Percentiles rank a stretch among this genome's conserved stretches.
These are phyloP conservation scores for Choloepus hoffmanni DNA, from an alignment of 2,113 vertebrate genomes.

Conservation along the genomic window DNA sequence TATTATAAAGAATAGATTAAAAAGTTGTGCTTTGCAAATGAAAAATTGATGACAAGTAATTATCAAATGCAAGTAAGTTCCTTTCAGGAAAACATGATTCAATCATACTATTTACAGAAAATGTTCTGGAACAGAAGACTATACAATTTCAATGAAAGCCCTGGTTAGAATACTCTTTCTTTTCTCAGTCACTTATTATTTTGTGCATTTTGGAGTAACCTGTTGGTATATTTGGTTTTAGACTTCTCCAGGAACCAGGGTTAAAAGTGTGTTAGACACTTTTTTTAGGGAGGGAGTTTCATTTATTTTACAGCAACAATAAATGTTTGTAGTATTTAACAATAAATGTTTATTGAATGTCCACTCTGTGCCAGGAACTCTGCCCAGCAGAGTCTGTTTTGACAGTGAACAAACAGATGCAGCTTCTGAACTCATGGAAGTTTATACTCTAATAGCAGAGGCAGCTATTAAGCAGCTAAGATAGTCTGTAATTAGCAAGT, in stretches of 20 bases:
- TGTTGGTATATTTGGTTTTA: background rate
- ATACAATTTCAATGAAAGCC: background rate
- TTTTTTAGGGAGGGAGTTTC: background rate
- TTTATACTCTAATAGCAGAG: background rate
- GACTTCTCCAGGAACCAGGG: background rate
- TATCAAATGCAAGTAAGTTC: slow-evolving; percentile 15
- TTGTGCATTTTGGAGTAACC: background rate
- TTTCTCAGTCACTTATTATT: background rate
- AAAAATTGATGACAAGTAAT: background rate
- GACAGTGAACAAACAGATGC: too few species aligned
- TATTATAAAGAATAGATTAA: background rate
- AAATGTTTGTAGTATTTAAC: background rate
- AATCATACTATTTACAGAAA: background rate
- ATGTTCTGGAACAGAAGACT: slow-evolving; percentile 15
- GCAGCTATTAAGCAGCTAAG: background rate
- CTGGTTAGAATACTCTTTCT: background rate
- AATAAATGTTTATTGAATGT: background rate
- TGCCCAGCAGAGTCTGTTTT: background rate
- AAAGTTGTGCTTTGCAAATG: slow-evolving; percentile 43
- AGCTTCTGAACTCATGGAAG: background rate
- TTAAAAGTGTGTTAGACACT: background rate
- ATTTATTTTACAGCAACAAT: background rate
- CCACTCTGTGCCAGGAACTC: background rate
- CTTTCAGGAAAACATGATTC: background rate
- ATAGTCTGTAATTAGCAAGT: background rate